phyloP scores from a whole-genome alignment of 2,888 invertebrate genomes.

The Pyrrhia umbra region DNA sequence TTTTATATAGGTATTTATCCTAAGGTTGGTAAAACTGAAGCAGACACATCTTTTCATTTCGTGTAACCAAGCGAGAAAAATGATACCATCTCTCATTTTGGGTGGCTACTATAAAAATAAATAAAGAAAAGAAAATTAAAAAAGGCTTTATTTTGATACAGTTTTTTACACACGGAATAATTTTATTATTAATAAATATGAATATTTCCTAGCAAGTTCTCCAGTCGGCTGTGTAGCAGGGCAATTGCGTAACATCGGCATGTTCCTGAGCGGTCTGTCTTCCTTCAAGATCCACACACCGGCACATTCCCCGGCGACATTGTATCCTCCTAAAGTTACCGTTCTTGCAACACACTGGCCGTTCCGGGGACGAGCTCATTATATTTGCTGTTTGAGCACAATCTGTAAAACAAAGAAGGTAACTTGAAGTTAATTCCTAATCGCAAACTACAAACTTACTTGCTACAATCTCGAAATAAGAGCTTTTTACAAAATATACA shows the following conservation, averaged over 20 bases:
- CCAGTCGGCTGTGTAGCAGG: conserved; percentile 76
- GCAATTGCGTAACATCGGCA: conserved; percentile 71
- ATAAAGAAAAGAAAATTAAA: not conserved
- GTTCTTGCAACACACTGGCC: conserved; percentile 91
- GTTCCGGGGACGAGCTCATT: conserved; percentile 80
- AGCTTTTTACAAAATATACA: no score
- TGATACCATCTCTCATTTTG: conserved; percentile 14
- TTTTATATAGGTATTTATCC: no score
- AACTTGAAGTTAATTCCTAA: no score
- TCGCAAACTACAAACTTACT: no score
- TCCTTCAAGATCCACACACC: conserved; percentile 92
- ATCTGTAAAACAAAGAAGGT: conserved; percentile 81
- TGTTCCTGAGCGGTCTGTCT: conserved; percentile 84
- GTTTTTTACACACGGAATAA: not conserved
- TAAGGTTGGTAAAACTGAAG: conserved; percentile 4
- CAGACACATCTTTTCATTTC: conserved; percentile 2
- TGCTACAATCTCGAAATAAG: no score
- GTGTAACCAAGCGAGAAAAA: conserved; percentile 14
- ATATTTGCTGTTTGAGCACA: conserved; percentile 90
- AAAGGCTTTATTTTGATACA: not conserved
- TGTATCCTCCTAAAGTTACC: conserved; percentile 92
- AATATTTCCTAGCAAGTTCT: conserved; percentile 71
- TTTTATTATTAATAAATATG: not conserved
- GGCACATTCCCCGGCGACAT: conserved; percentile 91
- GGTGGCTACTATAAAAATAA: not conserved